These are phyloP conservation scores for Lota lota DNA, from an alignment of 2,113 vertebrate species.

Conservation along the genomic window DNA sequence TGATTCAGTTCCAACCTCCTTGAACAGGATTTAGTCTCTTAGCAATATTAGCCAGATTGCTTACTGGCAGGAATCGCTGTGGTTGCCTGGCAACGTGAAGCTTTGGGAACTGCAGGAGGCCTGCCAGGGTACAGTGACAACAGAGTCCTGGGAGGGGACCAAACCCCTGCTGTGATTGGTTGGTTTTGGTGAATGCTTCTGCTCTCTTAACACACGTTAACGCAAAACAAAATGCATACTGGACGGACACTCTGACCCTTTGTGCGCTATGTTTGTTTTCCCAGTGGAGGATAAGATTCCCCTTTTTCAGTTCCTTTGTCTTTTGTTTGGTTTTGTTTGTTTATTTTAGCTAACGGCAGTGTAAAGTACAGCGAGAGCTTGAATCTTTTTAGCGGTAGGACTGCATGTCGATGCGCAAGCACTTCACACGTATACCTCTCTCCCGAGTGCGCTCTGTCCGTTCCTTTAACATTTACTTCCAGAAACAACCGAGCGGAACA, in stretches of 20 bases:
- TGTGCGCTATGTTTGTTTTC: too few species aligned
- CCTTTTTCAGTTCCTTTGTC: background rate
- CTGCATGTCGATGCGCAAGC: slow-evolving; percentile 60
- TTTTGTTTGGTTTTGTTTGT: background rate
- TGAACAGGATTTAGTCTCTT: slow-evolving; percentile 20
- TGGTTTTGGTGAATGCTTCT: too few species aligned
- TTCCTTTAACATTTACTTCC: slow-evolving; percentile 58
- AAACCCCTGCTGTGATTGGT: too few species aligned
- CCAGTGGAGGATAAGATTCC: too few species aligned
- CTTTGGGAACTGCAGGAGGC: too few species aligned
- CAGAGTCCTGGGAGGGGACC: too few species aligned
- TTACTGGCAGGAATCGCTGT: background rate
- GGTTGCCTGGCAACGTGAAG: too few species aligned
- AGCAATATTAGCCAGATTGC: slow-evolving; percentile 33
- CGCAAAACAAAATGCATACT: too few species aligned
- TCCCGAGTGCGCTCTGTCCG: slow-evolving; percentile 59
- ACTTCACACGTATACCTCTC: slow-evolving; percentile 66
- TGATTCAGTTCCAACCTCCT: slow-evolving; percentile 18
- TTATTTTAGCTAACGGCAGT: slow-evolving; percentile 26
- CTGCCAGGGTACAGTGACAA: too few species aligned
- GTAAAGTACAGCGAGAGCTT: slow-evolving; percentile 38
- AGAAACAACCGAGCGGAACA: slow-evolving; percentile 19
- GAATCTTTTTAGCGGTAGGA: slow-evolving; percentile 41
- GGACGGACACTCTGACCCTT: too few species aligned
- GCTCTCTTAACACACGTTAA: too few species aligned